Percentiles rank a stretch among this genome's conserved stretches.
Evolutionary conservation across 2,888 invertebrate species (phyloP).

Genomic region (Dendrolimus pini): DNA sequence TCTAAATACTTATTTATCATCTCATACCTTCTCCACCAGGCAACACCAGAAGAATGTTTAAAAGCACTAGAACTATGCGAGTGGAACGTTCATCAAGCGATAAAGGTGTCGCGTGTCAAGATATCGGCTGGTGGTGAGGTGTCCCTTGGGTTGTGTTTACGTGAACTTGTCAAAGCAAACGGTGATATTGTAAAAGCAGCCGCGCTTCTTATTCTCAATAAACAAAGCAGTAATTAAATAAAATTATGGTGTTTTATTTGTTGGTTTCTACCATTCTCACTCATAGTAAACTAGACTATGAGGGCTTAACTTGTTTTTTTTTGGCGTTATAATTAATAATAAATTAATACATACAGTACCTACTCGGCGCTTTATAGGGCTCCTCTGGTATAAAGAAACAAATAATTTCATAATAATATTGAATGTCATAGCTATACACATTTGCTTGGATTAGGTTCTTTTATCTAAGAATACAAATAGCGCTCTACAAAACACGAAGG

Average conservation of each 20-base stretch:
- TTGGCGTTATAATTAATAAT: too few species aligned
- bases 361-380: too few species aligned
- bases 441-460: too few species aligned
- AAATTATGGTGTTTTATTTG: neutral
- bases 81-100: conserved; percentile 93
- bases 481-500: too few species aligned
- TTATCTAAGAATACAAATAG: too few species aligned
- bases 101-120: conserved; percentile 84
- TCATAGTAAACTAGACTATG: neutral
- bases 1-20: too few species aligned
- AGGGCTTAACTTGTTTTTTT: too few species aligned
- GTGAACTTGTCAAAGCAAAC: conserved; percentile 76
- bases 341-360: too few species aligned
- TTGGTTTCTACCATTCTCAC: neutral
- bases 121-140: conserved; percentile 27
- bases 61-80: conserved; percentile 87
- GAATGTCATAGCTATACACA: too few species aligned
- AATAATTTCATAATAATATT: too few species aligned
- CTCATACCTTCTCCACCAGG: conserved; percentile 45
- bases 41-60: conserved; percentile 85
- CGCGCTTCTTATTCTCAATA: conserved; percentile 57
- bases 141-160: conserved; percentile 49
- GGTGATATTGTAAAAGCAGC: conserved; percentile 84
- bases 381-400: too few species aligned
- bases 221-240: neutral